Conservation (phyloP, 2,797 vertebrate species). For the Muscicapa striata region DNA sequence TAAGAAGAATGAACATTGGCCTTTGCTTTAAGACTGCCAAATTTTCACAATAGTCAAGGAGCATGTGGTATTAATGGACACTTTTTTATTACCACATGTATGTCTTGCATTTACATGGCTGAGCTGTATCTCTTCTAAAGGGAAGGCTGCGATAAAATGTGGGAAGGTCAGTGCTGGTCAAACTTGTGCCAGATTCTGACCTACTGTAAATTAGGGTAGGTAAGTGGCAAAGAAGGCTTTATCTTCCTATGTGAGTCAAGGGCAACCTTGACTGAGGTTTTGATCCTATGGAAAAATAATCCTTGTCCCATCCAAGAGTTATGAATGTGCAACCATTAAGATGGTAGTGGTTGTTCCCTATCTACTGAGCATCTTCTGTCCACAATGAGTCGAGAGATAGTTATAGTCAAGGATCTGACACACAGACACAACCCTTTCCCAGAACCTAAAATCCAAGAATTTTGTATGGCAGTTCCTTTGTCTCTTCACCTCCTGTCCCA, state of each 20-base stretch:
- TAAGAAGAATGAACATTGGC: conserved; percentile 38
- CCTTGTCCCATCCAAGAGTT: background rate
- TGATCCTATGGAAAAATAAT: background rate
- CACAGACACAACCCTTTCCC: background rate
- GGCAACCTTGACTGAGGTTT: background rate
- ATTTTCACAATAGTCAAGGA: background rate
- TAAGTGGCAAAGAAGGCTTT: background rate
- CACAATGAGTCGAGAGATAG: background rate
- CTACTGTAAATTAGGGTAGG: background rate
- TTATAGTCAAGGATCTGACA: background rate
- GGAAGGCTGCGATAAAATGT: background rate
- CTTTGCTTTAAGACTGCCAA: conserved; percentile 30
- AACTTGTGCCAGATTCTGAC: background rate
- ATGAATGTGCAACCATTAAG: background rate
- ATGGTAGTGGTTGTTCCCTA: background rate
- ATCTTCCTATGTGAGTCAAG: background rate
- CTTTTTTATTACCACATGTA: background rate
- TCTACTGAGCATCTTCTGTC: background rate
- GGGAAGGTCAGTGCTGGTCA: background rate
- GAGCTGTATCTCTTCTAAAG: conserved; percentile 13
- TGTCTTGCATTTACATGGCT: background rate
- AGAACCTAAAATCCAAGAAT: background rate
- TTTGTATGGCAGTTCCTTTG: background rate
- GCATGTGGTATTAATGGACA: conserved; percentile 34
- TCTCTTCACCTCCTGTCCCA: background rate